Percentiles rank a stretch among this genome's conserved stretches.
Evolutionary conservation across 1,140 invertebrate genomes (phyloP).

Genomic region (Eubasilissa regina): DNA sequence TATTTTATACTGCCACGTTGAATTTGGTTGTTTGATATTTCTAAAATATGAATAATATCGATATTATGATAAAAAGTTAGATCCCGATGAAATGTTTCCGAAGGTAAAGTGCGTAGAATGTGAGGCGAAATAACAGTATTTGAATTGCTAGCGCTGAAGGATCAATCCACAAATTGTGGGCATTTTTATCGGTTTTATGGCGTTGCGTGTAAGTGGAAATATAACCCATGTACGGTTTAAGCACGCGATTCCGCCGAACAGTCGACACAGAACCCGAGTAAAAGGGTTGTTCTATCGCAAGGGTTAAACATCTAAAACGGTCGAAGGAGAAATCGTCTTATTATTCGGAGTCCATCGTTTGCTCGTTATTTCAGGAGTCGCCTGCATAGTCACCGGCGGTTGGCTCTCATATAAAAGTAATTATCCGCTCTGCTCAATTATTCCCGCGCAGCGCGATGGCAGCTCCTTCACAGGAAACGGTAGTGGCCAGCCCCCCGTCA

Average conservation of each 20-base stretch:
- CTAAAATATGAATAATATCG: too few relatives aligned
- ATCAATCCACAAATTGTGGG: not conserved
- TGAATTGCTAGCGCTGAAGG: not conserved
- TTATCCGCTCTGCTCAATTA: slow-evolving; percentile 52
- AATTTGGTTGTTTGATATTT: too few relatives aligned
- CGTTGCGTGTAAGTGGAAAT: not conserved
- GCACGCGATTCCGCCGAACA: not conserved
- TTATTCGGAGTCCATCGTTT: not conserved
- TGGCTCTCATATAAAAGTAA: slow-evolving; percentile 53
- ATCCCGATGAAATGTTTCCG: not conserved
- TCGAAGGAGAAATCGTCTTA: not conserved
- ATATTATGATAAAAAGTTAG: not conserved
- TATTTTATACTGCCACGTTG: too few relatives aligned
- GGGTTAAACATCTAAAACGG: too few relatives aligned
- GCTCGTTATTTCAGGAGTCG: not conserved
- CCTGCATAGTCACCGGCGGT: not conserved
- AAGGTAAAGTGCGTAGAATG: too few relatives aligned
- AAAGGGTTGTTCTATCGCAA: too few relatives aligned
- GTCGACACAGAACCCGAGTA: not conserved
- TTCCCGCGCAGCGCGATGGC: slow-evolving; percentile 51
- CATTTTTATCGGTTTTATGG: not conserved
- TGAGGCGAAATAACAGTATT: too few relatives aligned
- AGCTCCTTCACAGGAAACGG: slow-evolving; percentile 28
- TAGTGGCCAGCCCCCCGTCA: slow-evolving; percentile 30
- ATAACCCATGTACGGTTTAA: slow-evolving; percentile 2